Conservation (phyloP, 2,888 invertebrate genomes). For the Drosophila tanythrix region DNA sequence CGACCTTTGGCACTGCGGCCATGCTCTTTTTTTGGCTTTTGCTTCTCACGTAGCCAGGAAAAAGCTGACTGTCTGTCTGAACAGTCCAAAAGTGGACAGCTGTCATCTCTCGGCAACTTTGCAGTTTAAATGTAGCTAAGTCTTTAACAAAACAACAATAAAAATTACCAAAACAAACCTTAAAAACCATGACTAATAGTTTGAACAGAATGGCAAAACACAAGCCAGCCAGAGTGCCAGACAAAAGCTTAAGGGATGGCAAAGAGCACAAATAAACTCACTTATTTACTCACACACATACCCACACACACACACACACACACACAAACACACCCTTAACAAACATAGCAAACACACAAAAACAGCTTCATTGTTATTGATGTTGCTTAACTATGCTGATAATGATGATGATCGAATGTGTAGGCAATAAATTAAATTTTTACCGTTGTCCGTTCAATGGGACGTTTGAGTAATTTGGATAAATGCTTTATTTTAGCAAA, state of each 20-base stretch:
- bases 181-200: slow-evolving; percentile 74
- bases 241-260: slow-evolving; percentile 65
- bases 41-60: slow-evolving; percentile 59
- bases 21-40: slow-evolving; percentile 25
- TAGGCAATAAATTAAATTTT: slow-evolving; percentile 32
- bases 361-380: slow-evolving; percentile 50
- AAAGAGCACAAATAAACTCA: slow-evolving; percentile 36
- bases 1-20: slow-evolving; percentile 39
- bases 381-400: slow-evolving; percentile 43
- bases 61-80: slow-evolving; percentile 24
- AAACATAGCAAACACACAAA: neutral
- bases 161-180: slow-evolving; percentile 30
- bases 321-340: neutral
- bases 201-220: slow-evolving; percentile 62
- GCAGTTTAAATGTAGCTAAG: slow-evolving; percentile 60
- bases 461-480: slow-evolving; percentile 32
- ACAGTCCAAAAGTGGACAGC: slow-evolving; percentile 37
- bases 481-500: slow-evolving; percentile 7
- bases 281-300: slow-evolving; percentile 2
- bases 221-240: slow-evolving; percentile 68
- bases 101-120: slow-evolving; percentile 58
- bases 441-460: slow-evolving; percentile 27
- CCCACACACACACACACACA: slow-evolving; percentile 17
- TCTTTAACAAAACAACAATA: slow-evolving; percentile 34
- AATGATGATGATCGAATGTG: slow-evolving; percentile 48